phyloP scores from a whole-genome alignment of 2,888 invertebrate species.

The Physocephala rufipes region DNA sequence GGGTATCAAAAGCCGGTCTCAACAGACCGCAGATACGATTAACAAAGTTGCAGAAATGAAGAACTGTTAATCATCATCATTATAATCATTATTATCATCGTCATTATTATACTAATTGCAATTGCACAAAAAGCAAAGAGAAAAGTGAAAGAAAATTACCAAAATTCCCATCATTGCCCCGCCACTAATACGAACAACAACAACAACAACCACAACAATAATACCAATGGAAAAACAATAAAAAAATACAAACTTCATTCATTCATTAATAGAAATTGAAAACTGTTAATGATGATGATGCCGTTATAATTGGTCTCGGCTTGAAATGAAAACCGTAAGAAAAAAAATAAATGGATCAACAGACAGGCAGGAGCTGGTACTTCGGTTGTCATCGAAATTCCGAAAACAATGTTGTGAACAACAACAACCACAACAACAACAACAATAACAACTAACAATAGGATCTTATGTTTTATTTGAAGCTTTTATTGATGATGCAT shows the following conservation, averaged over 20 bases:
- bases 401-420: no score
- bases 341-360: neutral
- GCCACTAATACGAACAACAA: neutral
- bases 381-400: neutral
- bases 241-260: neutral
- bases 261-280: neutral
- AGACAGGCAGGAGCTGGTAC: neutral
- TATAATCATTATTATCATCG: no score
- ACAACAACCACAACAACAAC: no score
- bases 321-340: neutral
- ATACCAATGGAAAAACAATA: neutral
- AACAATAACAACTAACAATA: no score
- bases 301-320: neutral
- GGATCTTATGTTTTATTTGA: neutral
- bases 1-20: neutral
- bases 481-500: neutral
- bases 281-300: neutral
- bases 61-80: neutral
- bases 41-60: neutral
- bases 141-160: no score
- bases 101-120: no score
- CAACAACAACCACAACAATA: neutral
- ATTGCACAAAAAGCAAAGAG: neutral
- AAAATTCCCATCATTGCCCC: no score
- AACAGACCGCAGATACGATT: no score